A percentile compares a stretch with the other conserved stretches of the same genome.
These are phyloP conservation scores for Pelobates cultripes DNA, from an alignment of 2,797 vertebrate species.

Conservation along the genomic window DNA sequence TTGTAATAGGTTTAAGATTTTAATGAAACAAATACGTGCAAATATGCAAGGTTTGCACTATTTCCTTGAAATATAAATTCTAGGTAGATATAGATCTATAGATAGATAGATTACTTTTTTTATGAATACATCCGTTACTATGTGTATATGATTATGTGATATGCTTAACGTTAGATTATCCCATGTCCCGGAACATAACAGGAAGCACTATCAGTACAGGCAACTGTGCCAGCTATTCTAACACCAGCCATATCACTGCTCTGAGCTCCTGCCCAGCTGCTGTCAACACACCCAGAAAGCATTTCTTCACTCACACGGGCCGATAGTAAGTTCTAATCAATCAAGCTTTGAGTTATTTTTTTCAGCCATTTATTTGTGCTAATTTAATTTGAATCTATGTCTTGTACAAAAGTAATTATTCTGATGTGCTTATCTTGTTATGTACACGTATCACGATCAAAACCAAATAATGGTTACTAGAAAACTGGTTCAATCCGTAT, in stretches of 20 bases:
- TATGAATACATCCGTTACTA: neutral
- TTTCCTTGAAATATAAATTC: no score
- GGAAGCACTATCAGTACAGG: conserved; percentile 73
- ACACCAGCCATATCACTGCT: conserved; percentile 72
- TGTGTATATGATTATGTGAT: neutral
- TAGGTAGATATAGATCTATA: no score
- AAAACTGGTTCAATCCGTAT: neutral
- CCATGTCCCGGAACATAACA: conserved; percentile 57
- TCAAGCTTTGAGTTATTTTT: conserved; percentile 14
- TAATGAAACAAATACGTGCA: no score
- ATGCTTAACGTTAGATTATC: conserved; percentile 60
- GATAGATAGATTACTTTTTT: no score
- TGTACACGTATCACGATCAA: conserved; percentile 2
- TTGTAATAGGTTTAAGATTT: no score
- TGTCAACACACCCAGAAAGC: conserved; percentile 63
- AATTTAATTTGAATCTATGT: conserved; percentile 25
- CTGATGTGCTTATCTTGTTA: conserved; percentile 10
- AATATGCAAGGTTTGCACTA: no score
- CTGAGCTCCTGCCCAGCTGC: conserved; percentile 72
- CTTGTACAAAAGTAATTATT: neutral
- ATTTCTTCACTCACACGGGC: conserved; percentile 78
- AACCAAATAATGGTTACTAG: neutral
- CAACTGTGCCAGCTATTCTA: conserved; percentile 70
- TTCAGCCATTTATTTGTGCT: neutral
- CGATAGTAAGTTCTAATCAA: conserved; percentile 66